These are phyloP conservation scores for Idaea biselata DNA, from an alignment of 2,888 invertebrate genomes.

Conservation along the genomic window DNA sequence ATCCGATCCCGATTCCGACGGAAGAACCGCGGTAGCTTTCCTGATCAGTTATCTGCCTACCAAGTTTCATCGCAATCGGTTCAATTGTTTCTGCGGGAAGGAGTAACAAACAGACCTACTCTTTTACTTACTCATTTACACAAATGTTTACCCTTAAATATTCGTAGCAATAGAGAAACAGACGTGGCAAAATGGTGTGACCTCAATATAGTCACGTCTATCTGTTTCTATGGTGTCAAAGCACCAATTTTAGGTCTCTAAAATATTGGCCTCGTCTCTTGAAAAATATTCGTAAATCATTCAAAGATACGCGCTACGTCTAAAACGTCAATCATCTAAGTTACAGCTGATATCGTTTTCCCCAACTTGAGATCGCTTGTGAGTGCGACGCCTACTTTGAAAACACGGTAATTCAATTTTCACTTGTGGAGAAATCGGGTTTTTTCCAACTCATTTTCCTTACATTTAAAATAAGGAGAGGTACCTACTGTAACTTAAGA, in stretches of 20 bases:
- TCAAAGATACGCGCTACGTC: slow-evolving; percentile 4
- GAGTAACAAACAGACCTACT: no score
- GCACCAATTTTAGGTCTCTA: background rate
- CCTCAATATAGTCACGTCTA: background rate
- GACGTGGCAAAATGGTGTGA: no score
- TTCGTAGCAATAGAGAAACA: background rate
- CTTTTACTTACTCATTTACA: no score
- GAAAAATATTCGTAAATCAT: background rate
- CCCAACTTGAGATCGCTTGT: slow-evolving; percentile 43
- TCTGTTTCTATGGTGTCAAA: background rate
- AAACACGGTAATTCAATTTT: slow-evolving; percentile 7
- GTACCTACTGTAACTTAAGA: no score
- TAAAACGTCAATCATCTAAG: slow-evolving; percentile 22
- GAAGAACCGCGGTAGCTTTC: no score
- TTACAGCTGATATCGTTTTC: slow-evolving; percentile 22
- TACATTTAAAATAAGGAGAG: background rate
- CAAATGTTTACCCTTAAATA: no score
- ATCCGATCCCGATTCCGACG: no score
- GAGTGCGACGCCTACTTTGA: slow-evolving; percentile 29
- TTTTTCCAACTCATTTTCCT: background rate
- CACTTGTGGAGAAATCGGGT: background rate
- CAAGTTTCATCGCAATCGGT: no score
- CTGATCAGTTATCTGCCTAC: no score
- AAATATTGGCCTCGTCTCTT: background rate
- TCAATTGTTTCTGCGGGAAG: no score